A percentile compares a stretch with the other conserved stretches of the same genome.
phyloP scores from a whole-genome alignment of 2,888 invertebrate genomes.

The Platycnemis pennipes region DNA sequence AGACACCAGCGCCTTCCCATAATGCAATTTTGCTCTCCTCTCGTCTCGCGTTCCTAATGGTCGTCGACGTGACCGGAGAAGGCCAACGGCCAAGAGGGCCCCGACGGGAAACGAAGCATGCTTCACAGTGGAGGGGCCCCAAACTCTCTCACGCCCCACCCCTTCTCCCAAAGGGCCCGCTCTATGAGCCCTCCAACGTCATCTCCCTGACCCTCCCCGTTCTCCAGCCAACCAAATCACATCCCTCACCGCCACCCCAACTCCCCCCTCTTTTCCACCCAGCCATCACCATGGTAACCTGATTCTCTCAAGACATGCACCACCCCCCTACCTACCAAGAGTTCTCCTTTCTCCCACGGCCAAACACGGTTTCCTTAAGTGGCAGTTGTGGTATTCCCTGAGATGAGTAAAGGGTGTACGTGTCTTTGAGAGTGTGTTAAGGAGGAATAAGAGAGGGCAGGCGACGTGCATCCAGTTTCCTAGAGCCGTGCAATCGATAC shows the following conservation, averaged over 20 bases:
- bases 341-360: neutral
- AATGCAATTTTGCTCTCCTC: neutral
- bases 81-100: neutral
- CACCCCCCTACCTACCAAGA: neutral
- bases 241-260: neutral
- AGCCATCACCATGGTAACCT: constrained; percentile 10
- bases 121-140: too few relatives aligned
- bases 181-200: too few relatives aligned
- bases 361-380: neutral
- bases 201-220: too few relatives aligned
- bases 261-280: neutral
- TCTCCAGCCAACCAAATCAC: neutral
- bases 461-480: neutral
- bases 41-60: neutral
- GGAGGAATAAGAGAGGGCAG: neutral
- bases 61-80: neutral
- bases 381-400: neutral
- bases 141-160: too few relatives aligned
- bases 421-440: neutral
- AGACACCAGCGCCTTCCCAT: neutral
- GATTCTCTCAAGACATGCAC: neutral
- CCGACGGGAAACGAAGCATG: too few relatives aligned
- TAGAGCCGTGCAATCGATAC: neutral
- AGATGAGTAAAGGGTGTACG: neutral
- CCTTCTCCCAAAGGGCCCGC: too few relatives aligned